These are phyloP conservation scores for Agapetus fuscipes DNA, from an alignment of 2,888 invertebrate genomes.

Conservation along the genomic window DNA sequence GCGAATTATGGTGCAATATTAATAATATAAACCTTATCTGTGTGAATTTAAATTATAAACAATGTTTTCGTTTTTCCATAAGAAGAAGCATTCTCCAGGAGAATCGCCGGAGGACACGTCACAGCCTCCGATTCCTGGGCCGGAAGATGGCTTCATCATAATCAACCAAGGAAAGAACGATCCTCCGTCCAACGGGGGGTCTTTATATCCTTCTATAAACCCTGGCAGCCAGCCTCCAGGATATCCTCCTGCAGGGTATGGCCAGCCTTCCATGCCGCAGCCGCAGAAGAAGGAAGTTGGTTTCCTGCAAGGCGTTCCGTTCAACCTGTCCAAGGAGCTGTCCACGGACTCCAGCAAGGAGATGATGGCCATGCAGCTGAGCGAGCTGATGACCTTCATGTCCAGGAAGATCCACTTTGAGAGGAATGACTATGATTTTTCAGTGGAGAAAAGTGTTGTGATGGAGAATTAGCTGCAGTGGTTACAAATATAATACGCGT, in stretches of 20 bases:
- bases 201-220: conserved; percentile 17
- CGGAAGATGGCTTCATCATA: conserved; percentile 38
- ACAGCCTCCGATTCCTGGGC: conserved; percentile 38
- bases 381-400: conserved; percentile 43
- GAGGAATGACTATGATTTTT: conserved; percentile 43
- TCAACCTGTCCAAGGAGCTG: conserved; percentile 40
- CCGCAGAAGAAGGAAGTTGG: conserved; percentile 19
- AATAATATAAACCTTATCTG: too few species aligned
- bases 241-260: neutral
- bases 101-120: conserved; percentile 30
- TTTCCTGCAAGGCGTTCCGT: conserved; percentile 48
- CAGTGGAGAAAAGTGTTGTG: conserved; percentile 44
- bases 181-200: neutral
- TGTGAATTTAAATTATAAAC: too few species aligned
- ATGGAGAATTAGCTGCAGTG: conserved; percentile 30
- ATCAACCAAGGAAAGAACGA: conserved; percentile 25
- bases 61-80: conserved; percentile 43
- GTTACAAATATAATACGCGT: too few species aligned
- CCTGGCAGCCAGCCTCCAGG: neutral
- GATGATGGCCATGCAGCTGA: conserved; percentile 38
- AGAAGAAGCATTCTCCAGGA: conserved; percentile 36
- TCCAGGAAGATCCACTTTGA: conserved; percentile 37
- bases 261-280: conserved; percentile 4
- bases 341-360: conserved; percentile 40
- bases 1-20: too few species aligned